Base-by-base conservation (phyloP, 2,113 vertebrate genomes). In the Periophthalmus modestus region DNA sequence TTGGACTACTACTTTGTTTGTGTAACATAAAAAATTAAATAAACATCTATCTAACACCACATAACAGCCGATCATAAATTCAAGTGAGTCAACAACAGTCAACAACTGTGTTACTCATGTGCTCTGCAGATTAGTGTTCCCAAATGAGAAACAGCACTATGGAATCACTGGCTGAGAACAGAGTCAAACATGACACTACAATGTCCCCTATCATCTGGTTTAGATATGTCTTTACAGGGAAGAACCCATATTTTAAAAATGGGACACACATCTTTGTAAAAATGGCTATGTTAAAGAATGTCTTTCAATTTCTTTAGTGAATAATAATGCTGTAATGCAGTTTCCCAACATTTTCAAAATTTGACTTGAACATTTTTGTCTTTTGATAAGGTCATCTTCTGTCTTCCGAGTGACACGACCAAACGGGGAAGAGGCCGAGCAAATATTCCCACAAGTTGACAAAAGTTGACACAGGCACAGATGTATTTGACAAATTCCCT, bases 401-500 rank as follows among this genome's bases (percentile, higher is more conserved):
- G 78, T 66, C 85, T 75, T 55, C 13, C 13, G 7, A 79, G 82
- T 86, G 84, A 82, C 72, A 72, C 66, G 34, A 75, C 43, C 66
- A 67, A 78, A 79, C 57, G 73, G 76, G 72, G 89, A 87, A 77
- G 91, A 85, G 73, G 71, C 77, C 68, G 81, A 89, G 91, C 90
- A 89, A 92, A 91, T 89, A 89, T 91, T 89, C 88, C 82, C 86
- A 89, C 85, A 89, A 91, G 88, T 91, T 91, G 90, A 92, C 90
- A 90, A 91, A 90, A 92, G 90, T 90, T 89, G 85, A 93, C 84
- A 89, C 82, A 92, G 87, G 87, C 91, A 89, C 88, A 90, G 89
- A 93, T 91, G 92, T 89, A 89, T 92, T 85, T 92, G 92, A 93
- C 92, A 92, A 93, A 92, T 94, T 91, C 89, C 82, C 89, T 62